phyloP scores from a whole-genome alignment of 2,113 vertebrate species.

The Saguinus midas region DNA sequence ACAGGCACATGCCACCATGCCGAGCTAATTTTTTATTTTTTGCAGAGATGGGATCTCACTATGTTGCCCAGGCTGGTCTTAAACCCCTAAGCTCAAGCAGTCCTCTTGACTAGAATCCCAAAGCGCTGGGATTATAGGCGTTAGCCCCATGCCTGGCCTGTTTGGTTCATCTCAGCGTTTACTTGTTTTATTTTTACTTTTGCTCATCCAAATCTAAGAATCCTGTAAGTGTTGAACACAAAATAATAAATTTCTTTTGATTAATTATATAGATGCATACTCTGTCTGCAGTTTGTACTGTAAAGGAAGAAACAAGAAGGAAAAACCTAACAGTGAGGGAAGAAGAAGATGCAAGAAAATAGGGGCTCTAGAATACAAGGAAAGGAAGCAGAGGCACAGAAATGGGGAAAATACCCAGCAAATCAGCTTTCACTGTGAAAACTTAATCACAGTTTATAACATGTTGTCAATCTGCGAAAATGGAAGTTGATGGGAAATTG shows the following conservation, averaged over 20 bases:
- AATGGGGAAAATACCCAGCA: not conserved
- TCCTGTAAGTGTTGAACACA: not conserved
- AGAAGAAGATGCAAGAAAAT: not conserved
- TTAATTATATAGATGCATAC: not conserved
- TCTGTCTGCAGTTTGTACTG: not conserved
- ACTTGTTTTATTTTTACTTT: not conserved
- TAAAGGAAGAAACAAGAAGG: not conserved
- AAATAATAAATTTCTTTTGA: not conserved
- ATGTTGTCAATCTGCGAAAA: not conserved
- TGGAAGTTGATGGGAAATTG: constrained; percentile 5
- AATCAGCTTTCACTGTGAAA: not conserved
- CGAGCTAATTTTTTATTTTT: too few species aligned
- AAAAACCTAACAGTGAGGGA: not conserved
- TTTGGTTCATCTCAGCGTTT: not conserved
- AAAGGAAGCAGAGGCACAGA: not conserved
- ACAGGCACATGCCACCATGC: too few species aligned
- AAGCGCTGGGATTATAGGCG: too few species aligned
- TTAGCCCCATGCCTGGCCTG: too few species aligned
- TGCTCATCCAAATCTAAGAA: not conserved
- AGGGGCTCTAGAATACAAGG: not conserved
- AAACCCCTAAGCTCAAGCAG: too few species aligned
- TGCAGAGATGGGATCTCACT: too few species aligned
- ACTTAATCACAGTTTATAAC: not conserved
- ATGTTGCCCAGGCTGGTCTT: too few species aligned
- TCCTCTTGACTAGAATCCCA: too few species aligned